Percentiles rank a stretch among this genome's conserved stretches.
These are phyloP conservation scores for Sylvia atricapilla DNA, from an alignment of 2,113 vertebrate genomes.

Conservation along the genomic window DNA sequence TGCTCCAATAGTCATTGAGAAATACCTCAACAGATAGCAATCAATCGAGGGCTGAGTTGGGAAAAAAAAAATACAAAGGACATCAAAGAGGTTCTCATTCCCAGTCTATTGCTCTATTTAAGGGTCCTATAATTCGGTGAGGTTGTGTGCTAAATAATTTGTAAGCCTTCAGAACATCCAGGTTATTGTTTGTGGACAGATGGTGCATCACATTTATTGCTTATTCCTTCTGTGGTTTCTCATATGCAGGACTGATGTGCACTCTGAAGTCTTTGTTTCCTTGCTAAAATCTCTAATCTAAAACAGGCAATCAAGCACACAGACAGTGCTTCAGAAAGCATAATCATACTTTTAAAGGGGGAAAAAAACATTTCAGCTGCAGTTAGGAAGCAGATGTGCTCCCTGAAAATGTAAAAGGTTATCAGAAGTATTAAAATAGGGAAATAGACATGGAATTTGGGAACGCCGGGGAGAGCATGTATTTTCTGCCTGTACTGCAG, in stretches of 20 bases:
- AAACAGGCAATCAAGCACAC: slow-evolving; percentile 80
- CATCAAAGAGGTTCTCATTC: slow-evolving; percentile 69
- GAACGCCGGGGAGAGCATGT: neutral
- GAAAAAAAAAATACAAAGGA: slow-evolving; percentile 33
- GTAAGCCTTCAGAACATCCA: slow-evolving; percentile 83
- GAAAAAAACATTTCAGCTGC: slow-evolving; percentile 35
- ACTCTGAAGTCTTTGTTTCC: slow-evolving; percentile 80
- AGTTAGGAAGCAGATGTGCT: slow-evolving; percentile 67
- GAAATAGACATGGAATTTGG: neutral
- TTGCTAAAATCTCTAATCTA: slow-evolving; percentile 81
- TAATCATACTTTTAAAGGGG: slow-evolving; percentile 75
- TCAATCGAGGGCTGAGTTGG: slow-evolving; percentile 57
- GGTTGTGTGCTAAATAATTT: slow-evolving; percentile 88
- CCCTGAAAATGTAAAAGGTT: slow-evolving; percentile 55
- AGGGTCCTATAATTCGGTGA: slow-evolving; percentile 74
- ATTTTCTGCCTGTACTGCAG: neutral
- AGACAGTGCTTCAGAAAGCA: slow-evolving; percentile 76
- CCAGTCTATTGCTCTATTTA: slow-evolving; percentile 65
- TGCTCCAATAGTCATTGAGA: slow-evolving; percentile 62
- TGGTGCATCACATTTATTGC: slow-evolving; percentile 90
- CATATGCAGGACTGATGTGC: slow-evolving; percentile 78
- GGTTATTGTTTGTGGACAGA: slow-evolving; percentile 93
- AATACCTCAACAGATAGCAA: slow-evolving; percentile 73
- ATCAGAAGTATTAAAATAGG: slow-evolving; percentile 58
- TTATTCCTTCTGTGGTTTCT: slow-evolving; percentile 91